These are phyloP conservation scores for Anarhynchus alexandrinus DNA, from an alignment of 2,113 vertebrate species.

Conservation along the genomic window DNA sequence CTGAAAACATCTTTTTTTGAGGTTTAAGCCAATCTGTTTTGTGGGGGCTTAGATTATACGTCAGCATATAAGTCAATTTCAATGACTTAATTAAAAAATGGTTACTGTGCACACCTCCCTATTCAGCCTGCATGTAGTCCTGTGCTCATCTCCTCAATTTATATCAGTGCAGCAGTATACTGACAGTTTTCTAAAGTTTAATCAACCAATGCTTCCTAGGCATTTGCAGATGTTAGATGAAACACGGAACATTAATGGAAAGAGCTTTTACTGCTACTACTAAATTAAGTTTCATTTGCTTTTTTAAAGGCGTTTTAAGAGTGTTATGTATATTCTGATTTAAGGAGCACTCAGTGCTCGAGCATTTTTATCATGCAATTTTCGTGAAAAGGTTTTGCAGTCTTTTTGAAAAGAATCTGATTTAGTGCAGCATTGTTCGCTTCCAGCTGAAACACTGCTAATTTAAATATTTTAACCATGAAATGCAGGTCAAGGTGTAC, in stretches of 20 bases:
- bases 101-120: neutral
- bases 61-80: neutral
- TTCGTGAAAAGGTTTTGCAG: neutral
- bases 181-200: neutral
- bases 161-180: neutral
- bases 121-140: neutral
- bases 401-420: neutral
- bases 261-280: neutral
- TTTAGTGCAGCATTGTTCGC: neutral
- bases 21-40: neutral
- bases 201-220: neutral
- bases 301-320: neutral
- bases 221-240: neutral
- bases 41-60: neutral
- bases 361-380: neutral
- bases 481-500: conserved; percentile 19
- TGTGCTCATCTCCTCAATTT: neutral
- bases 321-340: neutral
- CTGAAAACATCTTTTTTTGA: neutral
- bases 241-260: neutral
- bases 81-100: neutral
- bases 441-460: neutral
- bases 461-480: conserved; percentile 34
- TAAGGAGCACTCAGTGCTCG: neutral
- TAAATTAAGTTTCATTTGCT: conserved; percentile 13